Conservation (phyloP, 2,888 invertebrate genomes). For the Clostera curtula region DNA sequence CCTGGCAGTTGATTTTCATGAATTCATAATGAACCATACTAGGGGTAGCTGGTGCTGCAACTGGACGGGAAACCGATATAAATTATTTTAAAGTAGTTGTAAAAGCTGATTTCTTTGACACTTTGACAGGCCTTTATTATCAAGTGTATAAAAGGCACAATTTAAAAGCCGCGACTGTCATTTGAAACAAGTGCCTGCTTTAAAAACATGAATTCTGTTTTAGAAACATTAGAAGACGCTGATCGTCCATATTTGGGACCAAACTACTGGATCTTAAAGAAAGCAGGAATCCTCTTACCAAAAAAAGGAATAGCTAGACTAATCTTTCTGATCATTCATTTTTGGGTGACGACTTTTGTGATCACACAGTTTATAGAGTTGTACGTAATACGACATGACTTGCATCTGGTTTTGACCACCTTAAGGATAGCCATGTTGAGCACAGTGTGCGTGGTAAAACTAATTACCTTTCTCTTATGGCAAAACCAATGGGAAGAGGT, state of each 20-base stretch:
- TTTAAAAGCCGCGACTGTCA: too few relatives aligned
- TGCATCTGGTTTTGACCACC: conserved; percentile 50
- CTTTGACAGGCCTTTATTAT: conserved; percentile 11
- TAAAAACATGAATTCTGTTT: conserved; percentile 24
- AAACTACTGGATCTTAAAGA: conserved; percentile 47
- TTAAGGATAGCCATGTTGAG: conserved; percentile 58
- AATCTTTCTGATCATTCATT: conserved; percentile 35
- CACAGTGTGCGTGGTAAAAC: conserved; percentile 47
- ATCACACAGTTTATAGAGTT: conserved; percentile 50
- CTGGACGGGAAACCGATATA: too few relatives aligned
- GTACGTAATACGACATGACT: conserved; percentile 43
- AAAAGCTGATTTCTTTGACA: conserved; percentile 19
- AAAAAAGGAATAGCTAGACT: conserved; percentile 26
- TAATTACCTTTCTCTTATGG: conserved; percentile 45
- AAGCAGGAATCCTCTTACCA: conserved; percentile 42
- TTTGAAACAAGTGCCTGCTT: conserved; percentile 7
- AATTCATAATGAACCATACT: too few relatives aligned
- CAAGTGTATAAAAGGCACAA: too few relatives aligned
- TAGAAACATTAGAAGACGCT: conserved; percentile 38
- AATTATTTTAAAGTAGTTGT: too few relatives aligned
- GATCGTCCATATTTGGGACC: conserved; percentile 43
- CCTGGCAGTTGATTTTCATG: too few relatives aligned
- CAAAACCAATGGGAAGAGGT: conserved; percentile 45
- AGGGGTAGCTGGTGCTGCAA: too few relatives aligned
- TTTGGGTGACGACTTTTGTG: conserved; percentile 41